Evolutionary conservation across 2,113 vertebrate species (phyloP), one percentile per base, ranked within the genome.

Genomic region (Sander vitreus): DNA sequence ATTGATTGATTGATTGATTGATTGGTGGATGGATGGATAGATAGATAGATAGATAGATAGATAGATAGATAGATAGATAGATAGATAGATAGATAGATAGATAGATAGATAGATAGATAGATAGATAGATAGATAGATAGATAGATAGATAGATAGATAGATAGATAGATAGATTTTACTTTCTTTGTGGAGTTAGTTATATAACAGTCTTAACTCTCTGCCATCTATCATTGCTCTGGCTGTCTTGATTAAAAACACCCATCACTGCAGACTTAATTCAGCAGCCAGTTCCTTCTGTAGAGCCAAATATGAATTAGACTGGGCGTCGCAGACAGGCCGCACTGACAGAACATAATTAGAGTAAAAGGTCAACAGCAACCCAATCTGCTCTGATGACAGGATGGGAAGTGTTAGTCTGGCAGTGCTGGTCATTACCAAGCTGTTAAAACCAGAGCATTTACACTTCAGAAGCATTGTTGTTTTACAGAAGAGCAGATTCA

Each of bases 331-430:
- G 83, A 87, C 73, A 69, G 71, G 70, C 72, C 2, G 1, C 63
- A 16, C 72, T 78, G 83, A 73, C 88, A 66, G 72, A 85, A 73
- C 78, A 64, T 87, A 90, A 90, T 92, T 90, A 87, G 84, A 82
- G 82, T 72, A 73, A 87, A 91, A 90, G 88, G 90, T 90, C 90
- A 89, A 65, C 74, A 74, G 70, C 78, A 82, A 73, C 63, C 74
- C 84, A 83, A 79, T 90, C 84, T 79, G 85, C 81, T 79, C 70
- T 71, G 48, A 86, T 86, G 84, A 83, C 84, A 78, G 71, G 65
- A 80, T 47, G 58, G 81, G 50, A 80, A 66, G 84, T 50, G 65
- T 54, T 84, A 81, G 57, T 0, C 65, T 64, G 84, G 68, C 71
- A 64, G 72, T 79, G 78, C 81, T 62, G 84, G 33, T 80, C 10